Percentiles rank a stretch among this genome's conserved stretches.
phyloP scores from a whole-genome alignment of 2,113 vertebrate genomes.

The Callorhinus ursinus region DNA sequence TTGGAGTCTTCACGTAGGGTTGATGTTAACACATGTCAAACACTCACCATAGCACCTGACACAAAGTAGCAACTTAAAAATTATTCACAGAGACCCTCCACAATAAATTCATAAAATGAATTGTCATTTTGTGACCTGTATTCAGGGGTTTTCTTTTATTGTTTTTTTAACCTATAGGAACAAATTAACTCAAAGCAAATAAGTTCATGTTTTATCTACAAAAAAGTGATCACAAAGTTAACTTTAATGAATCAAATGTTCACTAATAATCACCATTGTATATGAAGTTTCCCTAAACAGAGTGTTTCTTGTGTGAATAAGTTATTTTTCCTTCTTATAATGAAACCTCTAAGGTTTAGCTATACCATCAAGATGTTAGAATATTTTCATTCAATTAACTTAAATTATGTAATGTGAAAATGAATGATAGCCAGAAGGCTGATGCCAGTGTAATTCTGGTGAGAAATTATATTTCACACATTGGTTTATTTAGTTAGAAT shows the following conservation, averaged over 20 bases:
- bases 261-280: constrained; percentile 37
- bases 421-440: background rate
- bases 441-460: constrained; percentile 46
- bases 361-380: constrained; percentile 53
- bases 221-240: background rate
- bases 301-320: constrained; percentile 49
- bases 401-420: constrained; percentile 68
- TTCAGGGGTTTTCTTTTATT: background rate
- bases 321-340: constrained; percentile 65
- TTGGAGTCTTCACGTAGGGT: background rate
- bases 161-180: background rate
- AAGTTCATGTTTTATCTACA: background rate
- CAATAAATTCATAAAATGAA: background rate
- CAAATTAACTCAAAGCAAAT: background rate
- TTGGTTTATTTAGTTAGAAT: constrained; percentile 73
- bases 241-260: constrained; percentile 32
- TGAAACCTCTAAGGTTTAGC: constrained; percentile 51
- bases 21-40: background rate
- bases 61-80: background rate
- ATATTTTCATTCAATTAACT: constrained; percentile 32
- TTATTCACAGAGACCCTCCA: background rate
- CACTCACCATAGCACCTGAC: background rate
- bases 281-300: constrained; percentile 18
- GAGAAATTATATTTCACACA: constrained; percentile 65
- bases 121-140: background rate